Evolutionary conservation across 2,888 invertebrate species (phyloP).

Genomic region (Leptopilina syphax): DNA sequence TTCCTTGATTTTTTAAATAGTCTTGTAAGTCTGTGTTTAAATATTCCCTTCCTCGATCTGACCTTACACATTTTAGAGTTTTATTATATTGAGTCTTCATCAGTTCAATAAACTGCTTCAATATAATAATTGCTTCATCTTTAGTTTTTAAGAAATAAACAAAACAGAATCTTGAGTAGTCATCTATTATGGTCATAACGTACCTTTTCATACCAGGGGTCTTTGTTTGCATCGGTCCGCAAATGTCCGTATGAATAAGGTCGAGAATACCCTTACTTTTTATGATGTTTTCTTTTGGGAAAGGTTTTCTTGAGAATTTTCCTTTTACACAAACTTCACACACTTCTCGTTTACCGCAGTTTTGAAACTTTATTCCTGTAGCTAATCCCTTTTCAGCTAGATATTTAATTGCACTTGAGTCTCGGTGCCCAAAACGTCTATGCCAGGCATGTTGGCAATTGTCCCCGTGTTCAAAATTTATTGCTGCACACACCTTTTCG

Average conservation of each 20-base stretch:
- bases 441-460: constrained; percentile 60
- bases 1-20: no score
- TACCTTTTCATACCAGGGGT: constrained; percentile 56
- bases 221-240: no score
- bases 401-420: constrained; percentile 49
- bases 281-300: constrained; percentile 49
- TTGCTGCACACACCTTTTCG: no score
- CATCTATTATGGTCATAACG: constrained; percentile 55
- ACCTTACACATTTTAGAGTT: neutral
- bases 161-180: constrained; percentile 48
- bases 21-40: no score
- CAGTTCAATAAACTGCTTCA: constrained; percentile 44
- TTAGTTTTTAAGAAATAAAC: constrained; percentile 50
- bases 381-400: constrained; percentile 49
- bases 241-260: constrained; percentile 59
- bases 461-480: constrained; percentile 27
- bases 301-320: constrained; percentile 55
- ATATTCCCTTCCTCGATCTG: neutral
- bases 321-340: constrained; percentile 59
- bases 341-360: constrained; percentile 53
- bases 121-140: constrained; percentile 34
- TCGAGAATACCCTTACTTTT: constrained; percentile 49
- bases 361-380: constrained; percentile 52
- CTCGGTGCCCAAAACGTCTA: constrained; percentile 55
- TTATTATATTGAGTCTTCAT: neutral